A percentile compares a stretch with the other conserved stretches of the same genome.
Conservation (phyloP, 2,888 invertebrate species). For the Ephialtes manifestator region DNA sequence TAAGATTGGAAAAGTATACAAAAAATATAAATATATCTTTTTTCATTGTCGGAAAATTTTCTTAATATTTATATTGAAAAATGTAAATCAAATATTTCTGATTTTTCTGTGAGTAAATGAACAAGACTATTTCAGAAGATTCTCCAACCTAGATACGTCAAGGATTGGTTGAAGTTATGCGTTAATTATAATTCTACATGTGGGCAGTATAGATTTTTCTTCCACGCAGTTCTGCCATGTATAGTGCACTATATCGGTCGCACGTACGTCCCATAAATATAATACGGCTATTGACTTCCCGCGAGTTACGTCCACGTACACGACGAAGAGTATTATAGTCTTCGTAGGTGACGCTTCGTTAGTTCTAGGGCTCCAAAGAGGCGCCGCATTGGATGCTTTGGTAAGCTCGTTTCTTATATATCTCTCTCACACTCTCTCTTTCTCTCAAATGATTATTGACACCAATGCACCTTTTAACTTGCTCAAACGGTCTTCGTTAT, state of each 20-base stretch:
- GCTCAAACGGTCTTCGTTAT: conserved; percentile 77
- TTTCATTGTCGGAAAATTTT: too few species aligned
- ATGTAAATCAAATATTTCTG: too few species aligned
- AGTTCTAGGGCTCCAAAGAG: not conserved
- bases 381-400: conserved; percentile 1
- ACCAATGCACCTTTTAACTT: conserved; percentile 79
- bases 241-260: not conserved
- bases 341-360: conserved; percentile 9
- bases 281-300: conserved; percentile 34
- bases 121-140: not conserved
- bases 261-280: conserved; percentile 31
- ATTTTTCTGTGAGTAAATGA: too few species aligned
- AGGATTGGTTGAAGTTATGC: not conserved
- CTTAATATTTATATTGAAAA: too few species aligned
- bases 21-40: too few species aligned
- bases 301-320: conserved; percentile 18
- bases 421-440: conserved; percentile 16
- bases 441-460: conserved; percentile 76
- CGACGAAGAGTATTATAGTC: not conserved
- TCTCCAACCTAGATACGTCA: not conserved
- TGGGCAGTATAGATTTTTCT: conserved; percentile 10
- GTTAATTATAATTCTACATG: not conserved
- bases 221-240: not conserved
- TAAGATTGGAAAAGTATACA: too few species aligned
- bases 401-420: not conserved